Conservation (phyloP, 2,888 invertebrate species). For the Campaea margaritaria region DNA sequence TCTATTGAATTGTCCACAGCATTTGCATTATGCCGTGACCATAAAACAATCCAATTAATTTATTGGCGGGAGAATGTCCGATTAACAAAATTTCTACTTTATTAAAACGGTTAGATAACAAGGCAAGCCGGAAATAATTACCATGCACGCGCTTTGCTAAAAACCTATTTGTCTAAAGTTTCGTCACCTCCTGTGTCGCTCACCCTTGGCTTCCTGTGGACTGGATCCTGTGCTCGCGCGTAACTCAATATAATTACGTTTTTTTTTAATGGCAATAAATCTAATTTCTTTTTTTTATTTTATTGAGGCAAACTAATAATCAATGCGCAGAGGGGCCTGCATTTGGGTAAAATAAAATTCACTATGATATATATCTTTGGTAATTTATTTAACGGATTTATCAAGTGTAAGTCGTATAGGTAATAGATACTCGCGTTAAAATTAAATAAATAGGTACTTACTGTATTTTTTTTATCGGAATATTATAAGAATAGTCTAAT, state of each 20-base stretch:
- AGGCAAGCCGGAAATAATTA: slow-evolving; percentile 52
- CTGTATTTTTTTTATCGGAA: no score
- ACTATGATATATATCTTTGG: no score
- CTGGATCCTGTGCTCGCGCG: neutral
- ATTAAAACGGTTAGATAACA: slow-evolving; percentile 46
- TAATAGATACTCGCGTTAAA: no score
- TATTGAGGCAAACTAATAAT: no score
- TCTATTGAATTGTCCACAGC: slow-evolving; percentile 4
- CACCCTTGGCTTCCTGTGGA: slow-evolving; percentile 3
- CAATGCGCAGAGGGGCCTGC: no score
- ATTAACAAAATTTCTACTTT: slow-evolving; percentile 36
- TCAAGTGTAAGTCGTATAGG: no score
- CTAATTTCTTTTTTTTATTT: no score
- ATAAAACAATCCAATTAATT: slow-evolving; percentile 34
- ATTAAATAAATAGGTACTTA: neutral
- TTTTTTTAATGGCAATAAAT: no score
- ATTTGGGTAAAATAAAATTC: no score
- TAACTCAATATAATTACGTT: no score
- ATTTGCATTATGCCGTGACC: slow-evolving; percentile 10
- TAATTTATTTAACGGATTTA: no score
- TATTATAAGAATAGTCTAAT: no score
- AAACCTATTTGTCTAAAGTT: slow-evolving; percentile 40
- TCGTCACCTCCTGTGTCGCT: slow-evolving; percentile 35
- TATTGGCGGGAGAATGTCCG: slow-evolving; percentile 29
- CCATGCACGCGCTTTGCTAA: slow-evolving; percentile 46